Percentiles rank a stretch among this genome's conserved stretches.
phyloP scores from a whole-genome alignment of 2,888 invertebrate genomes.

The Pseudococcus viburni region DNA sequence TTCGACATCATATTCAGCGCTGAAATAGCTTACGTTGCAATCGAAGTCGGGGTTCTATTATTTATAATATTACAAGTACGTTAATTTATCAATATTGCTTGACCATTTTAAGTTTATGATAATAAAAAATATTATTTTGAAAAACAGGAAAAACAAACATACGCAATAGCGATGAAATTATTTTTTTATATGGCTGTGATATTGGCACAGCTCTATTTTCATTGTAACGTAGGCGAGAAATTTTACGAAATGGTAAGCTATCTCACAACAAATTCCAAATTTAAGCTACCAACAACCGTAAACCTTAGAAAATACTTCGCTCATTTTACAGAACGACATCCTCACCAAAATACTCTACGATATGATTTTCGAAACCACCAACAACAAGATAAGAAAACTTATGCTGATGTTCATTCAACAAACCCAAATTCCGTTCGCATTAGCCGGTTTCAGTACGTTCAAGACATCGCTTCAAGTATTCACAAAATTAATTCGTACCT shows the following conservation, averaged over 20 bases:
- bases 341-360: not conserved
- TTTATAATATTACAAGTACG: not conserved
- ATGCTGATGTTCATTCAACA: slow-evolving; percentile 13
- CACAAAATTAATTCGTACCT: not conserved
- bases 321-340: not conserved
- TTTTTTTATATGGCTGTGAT: not conserved
- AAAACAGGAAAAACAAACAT: slow-evolving; percentile 7
- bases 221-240: not conserved
- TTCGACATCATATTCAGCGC: not conserved
- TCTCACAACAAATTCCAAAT: not conserved
- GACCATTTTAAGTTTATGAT: not conserved
- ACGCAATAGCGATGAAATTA: not conserved
- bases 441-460: not conserved
- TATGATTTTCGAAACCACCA: not conserved
- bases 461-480: not conserved
- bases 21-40: not conserved
- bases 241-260: not conserved
- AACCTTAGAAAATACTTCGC: no score
- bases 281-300: no score
- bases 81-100: not conserved
- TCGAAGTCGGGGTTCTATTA: not conserved
- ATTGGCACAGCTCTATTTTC: not conserved
- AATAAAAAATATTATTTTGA: not conserved
- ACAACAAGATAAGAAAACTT: not conserved
- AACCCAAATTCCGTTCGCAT: not conserved